Percentiles rank a stretch among this genome's conserved stretches.
phyloP scores from a whole-genome alignment of 2,113 vertebrate species.

The Desmodus rotundus region DNA sequence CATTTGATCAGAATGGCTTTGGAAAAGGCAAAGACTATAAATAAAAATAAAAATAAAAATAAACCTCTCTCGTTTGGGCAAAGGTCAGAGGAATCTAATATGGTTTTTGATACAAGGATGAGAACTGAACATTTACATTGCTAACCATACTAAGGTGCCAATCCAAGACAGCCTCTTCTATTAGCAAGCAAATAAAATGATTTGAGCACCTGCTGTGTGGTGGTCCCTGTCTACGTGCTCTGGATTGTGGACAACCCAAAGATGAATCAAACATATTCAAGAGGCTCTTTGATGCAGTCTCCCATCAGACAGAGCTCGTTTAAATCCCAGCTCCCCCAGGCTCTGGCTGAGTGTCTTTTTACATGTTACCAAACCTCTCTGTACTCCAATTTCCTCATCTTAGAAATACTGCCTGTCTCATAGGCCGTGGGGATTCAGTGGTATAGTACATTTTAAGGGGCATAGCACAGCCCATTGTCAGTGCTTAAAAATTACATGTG shows the following conservation, averaged over 20 bases:
- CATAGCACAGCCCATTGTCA: not conserved
- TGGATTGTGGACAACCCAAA: not conserved
- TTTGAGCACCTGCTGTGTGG: too few species aligned
- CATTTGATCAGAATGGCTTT: not conserved
- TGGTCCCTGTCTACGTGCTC: not conserved
- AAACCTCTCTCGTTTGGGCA: not conserved
- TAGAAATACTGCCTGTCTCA: not conserved
- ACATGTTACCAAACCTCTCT: not conserved
- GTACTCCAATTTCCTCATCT: not conserved
- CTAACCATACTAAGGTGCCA: not conserved
- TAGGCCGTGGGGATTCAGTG: not conserved
- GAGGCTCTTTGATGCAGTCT: too few species aligned
- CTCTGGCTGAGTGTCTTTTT: not conserved
- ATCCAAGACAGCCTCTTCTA: not conserved
- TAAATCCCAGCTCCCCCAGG: not conserved
- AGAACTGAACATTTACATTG: not conserved
- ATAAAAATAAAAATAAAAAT: not conserved
- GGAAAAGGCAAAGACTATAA: not conserved
- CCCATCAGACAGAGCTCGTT: not conserved
- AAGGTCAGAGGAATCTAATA: not conserved
- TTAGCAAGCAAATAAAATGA: not conserved
- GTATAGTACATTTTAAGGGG: not conserved
- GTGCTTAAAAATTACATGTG: not conserved
- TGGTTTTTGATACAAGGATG: not conserved
- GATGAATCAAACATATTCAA: accelerated